Conservation (phyloP, 1,140 invertebrate genomes). For the Drosophila saltans region DNA sequence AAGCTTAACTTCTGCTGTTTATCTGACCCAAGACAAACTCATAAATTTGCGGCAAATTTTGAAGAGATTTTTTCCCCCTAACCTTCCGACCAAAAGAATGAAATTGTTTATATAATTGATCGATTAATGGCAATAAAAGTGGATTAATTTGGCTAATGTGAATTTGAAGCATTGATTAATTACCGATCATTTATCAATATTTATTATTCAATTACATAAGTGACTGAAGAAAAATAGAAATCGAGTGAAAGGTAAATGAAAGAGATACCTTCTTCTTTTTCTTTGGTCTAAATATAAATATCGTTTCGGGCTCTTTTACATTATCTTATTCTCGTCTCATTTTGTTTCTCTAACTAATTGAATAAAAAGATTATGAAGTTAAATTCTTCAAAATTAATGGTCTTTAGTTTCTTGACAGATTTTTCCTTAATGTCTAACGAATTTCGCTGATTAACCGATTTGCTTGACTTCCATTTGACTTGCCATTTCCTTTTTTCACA, state of each 20-base stretch:
- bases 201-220: slow-evolving; percentile 20
- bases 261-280: slow-evolving; percentile 4
- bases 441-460: slow-evolving; percentile 22
- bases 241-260: too few relatives aligned
- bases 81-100: not conserved
- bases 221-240: not conserved
- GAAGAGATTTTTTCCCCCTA: not conserved
- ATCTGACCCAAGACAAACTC: slow-evolving; percentile 58
- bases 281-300: too few relatives aligned
- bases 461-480: slow-evolving; percentile 24
- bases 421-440: slow-evolving; percentile 39
- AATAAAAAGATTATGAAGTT: too few relatives aligned
- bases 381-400: not conserved
- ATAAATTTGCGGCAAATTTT: slow-evolving; percentile 55
- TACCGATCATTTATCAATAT: slow-evolving; percentile 37
- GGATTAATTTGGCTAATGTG: not conserved
- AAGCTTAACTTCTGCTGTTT: slow-evolving; percentile 55
- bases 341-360: too few relatives aligned
- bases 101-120: slow-evolving; percentile 24
- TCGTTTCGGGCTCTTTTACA: too few relatives aligned
- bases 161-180: slow-evolving; percentile 31
- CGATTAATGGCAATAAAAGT: not conserved
- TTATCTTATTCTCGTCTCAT: too few relatives aligned
- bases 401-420: slow-evolving; percentile 29
- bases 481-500: slow-evolving; percentile 9